Conservation (phyloP, 2,888 invertebrate species). For the Andrena bucephala region DNA sequence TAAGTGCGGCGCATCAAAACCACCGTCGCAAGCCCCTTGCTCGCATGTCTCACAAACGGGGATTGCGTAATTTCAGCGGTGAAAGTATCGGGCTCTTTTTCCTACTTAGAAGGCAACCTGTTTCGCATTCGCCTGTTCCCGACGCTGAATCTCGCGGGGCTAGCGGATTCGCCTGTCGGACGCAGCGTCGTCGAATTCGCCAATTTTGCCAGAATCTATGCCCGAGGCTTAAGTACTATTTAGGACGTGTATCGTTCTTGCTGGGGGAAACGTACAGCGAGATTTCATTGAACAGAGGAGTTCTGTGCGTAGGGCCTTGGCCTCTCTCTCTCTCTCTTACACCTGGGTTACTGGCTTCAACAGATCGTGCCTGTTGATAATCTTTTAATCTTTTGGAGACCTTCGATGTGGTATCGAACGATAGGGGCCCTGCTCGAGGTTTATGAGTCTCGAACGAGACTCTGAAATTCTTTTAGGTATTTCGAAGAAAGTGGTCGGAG, state of each 20-base stretch:
- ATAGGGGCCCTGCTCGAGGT: not conserved
- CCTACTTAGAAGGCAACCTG: conserved; percentile 22
- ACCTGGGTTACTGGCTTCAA: not conserved
- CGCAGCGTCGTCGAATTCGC: not conserved
- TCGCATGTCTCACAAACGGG: not conserved
- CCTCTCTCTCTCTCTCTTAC: not conserved
- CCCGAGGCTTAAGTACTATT: not conserved
- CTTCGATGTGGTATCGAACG: not conserved
- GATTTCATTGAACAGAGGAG: too few species aligned
- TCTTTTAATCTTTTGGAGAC: not conserved
- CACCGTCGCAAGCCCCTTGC: not conserved
- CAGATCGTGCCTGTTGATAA: not conserved
- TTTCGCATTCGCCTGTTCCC: conserved; percentile 14
- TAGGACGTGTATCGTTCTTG: not conserved
- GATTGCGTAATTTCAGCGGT: conserved; percentile 36
- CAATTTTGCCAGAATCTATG: not conserved
- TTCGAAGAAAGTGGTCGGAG: too few species aligned
- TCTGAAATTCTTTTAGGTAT: too few species aligned
- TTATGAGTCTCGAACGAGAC: too few species aligned
- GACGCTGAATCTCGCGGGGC: not conserved
- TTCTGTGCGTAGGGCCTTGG: too few species aligned
- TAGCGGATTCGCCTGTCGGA: not conserved
- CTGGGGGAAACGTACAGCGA: too few species aligned
- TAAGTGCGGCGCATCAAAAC: conserved; percentile 8
- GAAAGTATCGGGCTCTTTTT: conserved; percentile 39